A percentile compares a stretch with the other conserved stretches of the same genome.
phyloP scores from a whole-genome alignment of 2,888 invertebrate genomes.

The Suillia variegata region DNA sequence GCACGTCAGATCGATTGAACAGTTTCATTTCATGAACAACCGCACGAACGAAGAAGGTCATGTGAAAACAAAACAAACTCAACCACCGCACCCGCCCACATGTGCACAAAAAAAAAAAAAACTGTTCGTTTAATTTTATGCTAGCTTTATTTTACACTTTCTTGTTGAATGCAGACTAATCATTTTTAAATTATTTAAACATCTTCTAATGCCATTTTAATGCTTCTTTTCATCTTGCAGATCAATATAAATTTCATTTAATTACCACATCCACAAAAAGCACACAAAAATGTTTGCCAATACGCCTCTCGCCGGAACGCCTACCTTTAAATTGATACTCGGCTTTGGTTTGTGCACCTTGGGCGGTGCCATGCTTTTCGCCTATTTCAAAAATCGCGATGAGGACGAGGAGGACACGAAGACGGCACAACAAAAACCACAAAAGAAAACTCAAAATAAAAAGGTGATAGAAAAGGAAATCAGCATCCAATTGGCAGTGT shows the following conservation, averaged over 20 bases:
- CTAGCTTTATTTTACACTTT: not conserved
- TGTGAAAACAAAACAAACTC: too few species aligned
- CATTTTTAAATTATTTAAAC: not conserved
- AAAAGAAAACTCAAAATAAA: constrained; percentile 24
- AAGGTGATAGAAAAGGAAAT: constrained; percentile 61
- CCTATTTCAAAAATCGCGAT: constrained; percentile 70
- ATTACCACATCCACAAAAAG: too few species aligned
- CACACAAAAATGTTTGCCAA: constrained; percentile 50
- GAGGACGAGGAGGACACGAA: constrained; percentile 52
- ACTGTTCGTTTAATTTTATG: not conserved
- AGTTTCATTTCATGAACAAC: too few species aligned
- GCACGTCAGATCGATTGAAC: not conserved
- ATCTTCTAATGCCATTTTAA: too few species aligned
- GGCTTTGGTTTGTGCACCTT: constrained; percentile 74
- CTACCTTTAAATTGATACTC: constrained; percentile 66
- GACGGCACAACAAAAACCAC: constrained; percentile 35
- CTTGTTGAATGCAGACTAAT: not conserved
- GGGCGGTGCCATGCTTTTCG: constrained; percentile 72
- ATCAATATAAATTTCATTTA: too few species aligned
- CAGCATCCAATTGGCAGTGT: constrained; percentile 66
- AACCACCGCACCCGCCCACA: too few species aligned
- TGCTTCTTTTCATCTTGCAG: not conserved
- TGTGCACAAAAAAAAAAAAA: too few species aligned
- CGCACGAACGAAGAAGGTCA: too few species aligned
- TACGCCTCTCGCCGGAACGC: constrained; percentile 42